Evolutionary conservation across 2,888 invertebrate genomes (phyloP).

Genomic region (Cheilosia urbana): DNA sequence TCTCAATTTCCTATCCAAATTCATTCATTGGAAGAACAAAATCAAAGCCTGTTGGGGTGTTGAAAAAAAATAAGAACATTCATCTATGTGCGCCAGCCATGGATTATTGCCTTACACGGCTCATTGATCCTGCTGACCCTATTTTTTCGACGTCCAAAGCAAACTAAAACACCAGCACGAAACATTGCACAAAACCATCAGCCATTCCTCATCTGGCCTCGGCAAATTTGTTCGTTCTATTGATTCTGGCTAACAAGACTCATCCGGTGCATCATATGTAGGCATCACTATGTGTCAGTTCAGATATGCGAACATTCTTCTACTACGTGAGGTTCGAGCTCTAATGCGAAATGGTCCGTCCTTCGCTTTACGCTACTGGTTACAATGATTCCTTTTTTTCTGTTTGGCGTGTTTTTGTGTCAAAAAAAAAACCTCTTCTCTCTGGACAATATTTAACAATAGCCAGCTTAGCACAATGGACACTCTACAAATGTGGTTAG

Average conservation of each 20-base stretch:
- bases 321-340: conserved; percentile 16
- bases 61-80: too few relatives aligned
- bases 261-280: conserved; percentile 11
- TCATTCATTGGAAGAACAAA: too few relatives aligned
- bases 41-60: too few relatives aligned
- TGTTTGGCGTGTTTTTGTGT: not conserved
- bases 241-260: conserved; percentile 62
- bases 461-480: conserved; percentile 39
- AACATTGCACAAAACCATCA: conserved; percentile 14
- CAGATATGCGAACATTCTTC: not conserved
- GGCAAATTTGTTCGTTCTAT: conserved; percentile 14
- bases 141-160: not conserved
- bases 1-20: too few relatives aligned
- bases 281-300: conserved; percentile 15
- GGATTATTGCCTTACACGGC: conserved; percentile 11
- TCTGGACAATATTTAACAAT: conserved; percentile 37
- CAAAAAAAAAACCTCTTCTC: conserved; percentile 11
- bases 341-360: conserved; percentile 20
- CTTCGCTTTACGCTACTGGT: conserved; percentile 28
- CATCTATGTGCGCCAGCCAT: too few relatives aligned
- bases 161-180: conserved; percentile 20
- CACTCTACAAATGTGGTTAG: conserved; percentile 37
- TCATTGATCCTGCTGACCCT: conserved; percentile 19
- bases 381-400: conserved; percentile 24
- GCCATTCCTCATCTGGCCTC: not conserved